These are phyloP conservation scores for Odontophorus gujanensis DNA, from an alignment of 2,113 vertebrate genomes.

Conservation along the genomic window DNA sequence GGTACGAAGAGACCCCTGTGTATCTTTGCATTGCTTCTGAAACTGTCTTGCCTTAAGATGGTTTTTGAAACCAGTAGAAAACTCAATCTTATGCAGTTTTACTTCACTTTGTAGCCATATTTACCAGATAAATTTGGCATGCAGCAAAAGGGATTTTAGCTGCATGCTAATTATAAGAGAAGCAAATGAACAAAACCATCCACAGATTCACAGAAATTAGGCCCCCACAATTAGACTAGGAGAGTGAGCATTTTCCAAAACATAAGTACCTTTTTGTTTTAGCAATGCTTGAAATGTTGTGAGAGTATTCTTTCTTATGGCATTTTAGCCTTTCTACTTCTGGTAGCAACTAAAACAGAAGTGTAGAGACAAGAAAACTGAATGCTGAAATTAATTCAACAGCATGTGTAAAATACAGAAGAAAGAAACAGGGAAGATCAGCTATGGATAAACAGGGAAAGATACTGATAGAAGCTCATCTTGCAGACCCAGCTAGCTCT, in stretches of 20 bases:
- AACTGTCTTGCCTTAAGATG: neutral
- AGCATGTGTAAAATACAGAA: neutral
- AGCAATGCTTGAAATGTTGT: neutral
- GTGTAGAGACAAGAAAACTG: neutral
- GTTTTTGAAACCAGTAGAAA: neutral
- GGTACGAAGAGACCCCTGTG: fast-evolving
- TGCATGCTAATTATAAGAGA: neutral
- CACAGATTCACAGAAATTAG: neutral
- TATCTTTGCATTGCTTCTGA: neutral
- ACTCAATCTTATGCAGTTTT: neutral
- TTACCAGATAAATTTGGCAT: neutral
- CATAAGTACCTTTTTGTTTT: neutral
- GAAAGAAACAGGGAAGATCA: neutral
- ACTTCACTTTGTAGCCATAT: neutral
- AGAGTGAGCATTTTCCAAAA: neutral
- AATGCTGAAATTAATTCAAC: neutral
- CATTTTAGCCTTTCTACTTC: constrained; percentile 17
- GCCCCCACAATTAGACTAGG: neutral
- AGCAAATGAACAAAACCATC: neutral
- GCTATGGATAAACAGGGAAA: neutral
- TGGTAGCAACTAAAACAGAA: neutral
- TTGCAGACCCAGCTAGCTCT: neutral
- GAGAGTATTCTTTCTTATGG: neutral
- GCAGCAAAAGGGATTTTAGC: neutral
- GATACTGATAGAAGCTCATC: neutral